Conservation (phyloP, 2,113 vertebrate genomes). For the Pholis gunnellus region DNA sequence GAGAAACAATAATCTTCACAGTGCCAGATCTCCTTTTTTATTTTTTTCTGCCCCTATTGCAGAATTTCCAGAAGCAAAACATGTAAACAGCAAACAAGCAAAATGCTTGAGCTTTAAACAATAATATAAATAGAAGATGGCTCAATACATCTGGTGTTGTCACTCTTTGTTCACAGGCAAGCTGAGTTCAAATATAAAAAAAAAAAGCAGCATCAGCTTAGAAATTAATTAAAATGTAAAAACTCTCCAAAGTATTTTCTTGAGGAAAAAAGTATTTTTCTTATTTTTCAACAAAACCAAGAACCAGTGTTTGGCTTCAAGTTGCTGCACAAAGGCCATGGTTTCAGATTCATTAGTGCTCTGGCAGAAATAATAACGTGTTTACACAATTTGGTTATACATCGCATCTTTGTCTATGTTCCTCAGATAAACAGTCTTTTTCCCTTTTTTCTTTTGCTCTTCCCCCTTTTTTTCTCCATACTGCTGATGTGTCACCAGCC, state of each 20-base stretch:
- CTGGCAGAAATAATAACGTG: constrained; percentile 7
- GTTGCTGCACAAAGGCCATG: not conserved
- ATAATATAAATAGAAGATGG: not conserved
- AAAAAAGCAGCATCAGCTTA: constrained; percentile 1
- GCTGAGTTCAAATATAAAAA: not conserved
- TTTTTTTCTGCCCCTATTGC: not conserved
- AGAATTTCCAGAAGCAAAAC: constrained; percentile 22
- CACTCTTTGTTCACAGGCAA: not conserved
- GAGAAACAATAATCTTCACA: not conserved
- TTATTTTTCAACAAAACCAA: not conserved
- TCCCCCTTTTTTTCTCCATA: constrained; percentile 32
- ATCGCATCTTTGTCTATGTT: constrained; percentile 50
- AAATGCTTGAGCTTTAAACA: not conserved
- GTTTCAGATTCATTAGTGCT: constrained; percentile 43
- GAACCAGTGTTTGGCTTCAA: constrained; percentile 10
- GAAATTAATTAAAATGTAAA: not conserved
- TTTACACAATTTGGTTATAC: constrained; percentile 49
- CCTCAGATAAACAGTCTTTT: constrained; percentile 46
- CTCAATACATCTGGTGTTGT: not conserved
- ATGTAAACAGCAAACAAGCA: constrained; percentile 6
- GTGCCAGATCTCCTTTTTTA: not conserved
- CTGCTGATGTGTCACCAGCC: constrained; percentile 80
- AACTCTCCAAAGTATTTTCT: not conserved
- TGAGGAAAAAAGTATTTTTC: not conserved
- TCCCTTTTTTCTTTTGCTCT: constrained; percentile 10